Conservation (phyloP, 2,113 vertebrate species). For the Marmota monax region DNA sequence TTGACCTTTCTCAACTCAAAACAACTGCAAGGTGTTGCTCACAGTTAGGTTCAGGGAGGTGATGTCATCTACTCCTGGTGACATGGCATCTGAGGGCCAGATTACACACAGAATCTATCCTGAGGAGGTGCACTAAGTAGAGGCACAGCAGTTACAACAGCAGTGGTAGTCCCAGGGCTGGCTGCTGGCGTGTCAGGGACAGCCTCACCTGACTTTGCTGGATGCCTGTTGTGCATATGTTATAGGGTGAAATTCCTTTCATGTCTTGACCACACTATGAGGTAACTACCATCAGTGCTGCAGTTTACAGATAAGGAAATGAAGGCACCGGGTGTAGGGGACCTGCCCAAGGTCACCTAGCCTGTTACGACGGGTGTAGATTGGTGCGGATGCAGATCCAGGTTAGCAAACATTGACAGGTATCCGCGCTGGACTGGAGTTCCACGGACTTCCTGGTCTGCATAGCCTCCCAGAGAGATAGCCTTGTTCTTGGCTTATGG, state of each 20-base stretch:
- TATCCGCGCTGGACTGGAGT: fast-evolving
- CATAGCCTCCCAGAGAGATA: fast-evolving
- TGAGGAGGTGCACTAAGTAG: fast-evolving
- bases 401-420: fast-evolving
- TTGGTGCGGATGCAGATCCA: neutral
- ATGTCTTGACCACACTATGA: fast-evolving
- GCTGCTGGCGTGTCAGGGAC: neutral
- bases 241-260: fast-evolving
- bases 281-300: fast-evolving
- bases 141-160: fast-evolving
- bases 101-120: fast-evolving
- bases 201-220: fast-evolving
- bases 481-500: neutral
- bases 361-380: neutral
- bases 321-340: neutral
- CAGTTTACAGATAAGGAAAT: neutral
- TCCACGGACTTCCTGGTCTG: neutral
- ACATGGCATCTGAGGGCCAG: neutral
- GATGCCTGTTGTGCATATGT: fast-evolving
- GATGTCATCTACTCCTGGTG: neutral
- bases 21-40: fast-evolving
- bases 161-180: neutral
- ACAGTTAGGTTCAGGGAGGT: neutral
- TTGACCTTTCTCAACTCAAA: fast-evolving
- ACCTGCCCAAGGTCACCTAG: neutral